Percentiles rank a stretch among this genome's conserved stretches.
Evolutionary conservation across 2,888 invertebrate genomes (phyloP).

Genomic region (Drosophila meridionalis): DNA sequence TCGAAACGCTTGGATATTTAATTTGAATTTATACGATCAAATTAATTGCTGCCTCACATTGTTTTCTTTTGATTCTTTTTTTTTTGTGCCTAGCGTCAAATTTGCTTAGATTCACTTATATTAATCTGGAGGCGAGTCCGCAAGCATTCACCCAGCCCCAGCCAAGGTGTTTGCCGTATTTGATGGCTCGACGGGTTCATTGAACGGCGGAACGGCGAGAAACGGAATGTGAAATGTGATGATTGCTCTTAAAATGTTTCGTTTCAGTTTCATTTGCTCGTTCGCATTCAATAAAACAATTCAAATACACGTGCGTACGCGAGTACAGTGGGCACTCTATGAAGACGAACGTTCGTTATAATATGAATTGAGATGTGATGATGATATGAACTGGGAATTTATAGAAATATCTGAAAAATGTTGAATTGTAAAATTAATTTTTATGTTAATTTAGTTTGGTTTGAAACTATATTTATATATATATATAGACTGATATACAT

Average conservation of each 20-base stretch:
- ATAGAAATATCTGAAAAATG: background rate
- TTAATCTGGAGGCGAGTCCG: conserved; percentile 27
- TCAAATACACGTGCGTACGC: background rate
- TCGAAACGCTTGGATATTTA: conserved; percentile 37
- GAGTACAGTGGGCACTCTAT: conserved; percentile 20
- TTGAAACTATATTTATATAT: background rate
- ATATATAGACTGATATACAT: background rate
- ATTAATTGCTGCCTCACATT: conserved; percentile 56
- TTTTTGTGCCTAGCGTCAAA: conserved; percentile 30
- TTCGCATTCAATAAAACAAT: conserved; percentile 29
- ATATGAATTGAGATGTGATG: too few species aligned
- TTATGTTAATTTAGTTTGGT: too few species aligned
- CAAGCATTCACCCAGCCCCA: conserved; percentile 12
- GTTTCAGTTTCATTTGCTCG: conserved; percentile 35
- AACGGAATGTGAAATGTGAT: conserved; percentile 65
- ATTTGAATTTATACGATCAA: conserved; percentile 59
- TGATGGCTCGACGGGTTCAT: conserved; percentile 57
- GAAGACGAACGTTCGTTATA: background rate
- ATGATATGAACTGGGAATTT: background rate
- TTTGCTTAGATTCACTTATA: conserved; percentile 39
- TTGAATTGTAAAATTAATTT: background rate
- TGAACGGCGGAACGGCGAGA: conserved; percentile 53
- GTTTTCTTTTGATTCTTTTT: conserved; percentile 15
- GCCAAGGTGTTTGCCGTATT: conserved; percentile 36
- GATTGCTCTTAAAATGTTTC: conserved; percentile 34